Evolutionary conservation across 2,797 vertebrate species (phyloP).

Genomic region (Enteromius viviparus): DNA sequence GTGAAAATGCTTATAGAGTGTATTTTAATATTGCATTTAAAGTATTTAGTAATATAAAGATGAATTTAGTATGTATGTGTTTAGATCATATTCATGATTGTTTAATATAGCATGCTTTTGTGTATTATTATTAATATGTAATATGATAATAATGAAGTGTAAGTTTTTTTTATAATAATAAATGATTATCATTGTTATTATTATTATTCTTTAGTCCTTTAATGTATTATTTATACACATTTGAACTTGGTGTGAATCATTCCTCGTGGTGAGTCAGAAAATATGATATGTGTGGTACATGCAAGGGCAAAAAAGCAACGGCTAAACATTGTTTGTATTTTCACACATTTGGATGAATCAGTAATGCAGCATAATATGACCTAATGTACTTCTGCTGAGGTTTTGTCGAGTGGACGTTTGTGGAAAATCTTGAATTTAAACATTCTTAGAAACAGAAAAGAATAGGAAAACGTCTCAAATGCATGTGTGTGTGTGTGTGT

Average conservation of each 20-base stretch:
- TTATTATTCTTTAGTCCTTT: background rate
- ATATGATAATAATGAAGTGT: background rate
- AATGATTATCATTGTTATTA: background rate
- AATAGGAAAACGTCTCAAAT: background rate
- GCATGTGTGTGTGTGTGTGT: background rate
- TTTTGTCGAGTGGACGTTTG: background rate
- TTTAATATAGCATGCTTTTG: background rate
- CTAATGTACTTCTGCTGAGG: background rate
- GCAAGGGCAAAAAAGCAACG: background rate
- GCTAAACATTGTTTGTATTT: background rate
- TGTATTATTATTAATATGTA: background rate
- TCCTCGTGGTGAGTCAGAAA: slow-evolving; percentile 16
- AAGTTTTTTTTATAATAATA: background rate
- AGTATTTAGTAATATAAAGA: background rate
- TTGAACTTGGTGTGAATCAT: slow-evolving; percentile 6
- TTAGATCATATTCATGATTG: background rate
- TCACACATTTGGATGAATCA: background rate
- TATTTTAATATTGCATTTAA: background rate
- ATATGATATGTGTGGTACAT: background rate
- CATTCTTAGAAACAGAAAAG: slow-evolving; percentile 16
- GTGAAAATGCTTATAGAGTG: background rate
- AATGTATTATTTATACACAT: slow-evolving; percentile 13
- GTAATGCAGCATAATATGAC: background rate
- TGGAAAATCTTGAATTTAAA: background rate
- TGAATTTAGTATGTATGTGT: background rate